Evolutionary conservation across 2,797 vertebrate genomes (phyloP).

Genomic region (Enteromius radiatus): DNA sequence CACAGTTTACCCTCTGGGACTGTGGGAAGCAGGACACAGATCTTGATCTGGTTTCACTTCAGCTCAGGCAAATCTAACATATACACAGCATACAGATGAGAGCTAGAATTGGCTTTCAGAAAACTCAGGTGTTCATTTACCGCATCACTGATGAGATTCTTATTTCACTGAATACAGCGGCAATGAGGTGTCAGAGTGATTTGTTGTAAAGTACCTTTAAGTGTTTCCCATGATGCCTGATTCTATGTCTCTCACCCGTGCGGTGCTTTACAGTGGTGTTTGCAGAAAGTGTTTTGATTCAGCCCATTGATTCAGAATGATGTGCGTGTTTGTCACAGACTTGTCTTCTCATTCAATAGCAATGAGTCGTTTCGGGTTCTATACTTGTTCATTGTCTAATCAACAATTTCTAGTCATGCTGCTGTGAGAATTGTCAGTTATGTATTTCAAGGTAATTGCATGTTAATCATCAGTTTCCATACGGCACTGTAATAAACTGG

Average conservation of each 20-base stretch:
- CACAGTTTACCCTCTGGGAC: not conserved
- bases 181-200: constrained; percentile 8
- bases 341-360: not conserved
- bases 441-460: constrained; percentile 3
- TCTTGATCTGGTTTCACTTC: not conserved
- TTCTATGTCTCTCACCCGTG: not conserved
- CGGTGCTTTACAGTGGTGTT: not conserved
- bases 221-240: not conserved
- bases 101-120: constrained; percentile 8
- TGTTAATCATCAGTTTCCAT: not conserved
- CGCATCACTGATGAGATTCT: not conserved
- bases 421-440: not conserved
- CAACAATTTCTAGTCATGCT: not conserved
- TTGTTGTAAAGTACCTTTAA: not conserved
- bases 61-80: not conserved
- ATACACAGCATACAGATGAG: not conserved
- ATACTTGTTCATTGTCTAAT: not conserved
- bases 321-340: not conserved
- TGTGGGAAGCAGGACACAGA: constrained; percentile 3
- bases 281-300: constrained; percentile 20
- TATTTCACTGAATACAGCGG: not conserved
- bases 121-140: not conserved
- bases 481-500: constrained; percentile 23
- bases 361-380: not conserved
- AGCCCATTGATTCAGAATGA: not conserved